Percentiles rank a stretch among this genome's conserved stretches.
These are phyloP conservation scores for Elephas maximus DNA, from an alignment of 2,113 vertebrate genomes.

Conservation along the genomic window DNA sequence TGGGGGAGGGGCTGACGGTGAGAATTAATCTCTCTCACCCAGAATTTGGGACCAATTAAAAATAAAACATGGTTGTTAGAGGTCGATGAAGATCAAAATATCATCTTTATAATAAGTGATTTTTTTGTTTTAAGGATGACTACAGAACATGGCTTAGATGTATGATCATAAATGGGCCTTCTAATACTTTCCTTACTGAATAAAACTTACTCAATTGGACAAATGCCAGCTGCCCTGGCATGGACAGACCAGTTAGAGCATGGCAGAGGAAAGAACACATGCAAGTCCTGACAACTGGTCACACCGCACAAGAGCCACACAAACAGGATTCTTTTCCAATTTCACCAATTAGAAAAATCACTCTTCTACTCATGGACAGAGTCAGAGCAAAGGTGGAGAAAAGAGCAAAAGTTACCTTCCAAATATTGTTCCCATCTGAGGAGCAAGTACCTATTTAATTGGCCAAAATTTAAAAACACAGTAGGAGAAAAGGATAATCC, in stretches of 20 bases:
- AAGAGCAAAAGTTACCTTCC: conserved; percentile 22
- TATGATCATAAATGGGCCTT: neutral
- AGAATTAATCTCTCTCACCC: conserved; percentile 54
- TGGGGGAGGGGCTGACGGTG: neutral
- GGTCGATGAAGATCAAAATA: conserved; percentile 50
- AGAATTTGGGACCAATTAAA: conserved; percentile 42
- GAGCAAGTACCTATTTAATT: neutral
- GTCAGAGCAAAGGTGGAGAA: conserved; percentile 23
- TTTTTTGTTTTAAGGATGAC: neutral
- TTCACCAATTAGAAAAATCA: conserved; percentile 34
- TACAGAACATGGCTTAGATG: conserved; percentile 27
- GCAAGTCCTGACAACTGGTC: neutral
- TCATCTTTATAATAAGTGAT: neutral
- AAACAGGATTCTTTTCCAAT: neutral
- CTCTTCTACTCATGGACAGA: neutral
- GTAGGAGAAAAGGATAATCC: conserved; percentile 22
- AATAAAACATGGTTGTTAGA: conserved; percentile 35
- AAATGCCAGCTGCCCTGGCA: neutral
- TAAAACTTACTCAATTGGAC: neutral
- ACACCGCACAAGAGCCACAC: neutral
- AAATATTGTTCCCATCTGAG: conserved; percentile 28
- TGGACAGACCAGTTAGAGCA: neutral
- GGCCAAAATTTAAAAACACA: conserved; percentile 25
- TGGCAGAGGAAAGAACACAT: neutral
- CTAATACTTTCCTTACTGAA: conserved; percentile 34